Evolutionary conservation across 2,888 invertebrate genomes (phyloP).

Genomic region (Coelopa pilipes): DNA sequence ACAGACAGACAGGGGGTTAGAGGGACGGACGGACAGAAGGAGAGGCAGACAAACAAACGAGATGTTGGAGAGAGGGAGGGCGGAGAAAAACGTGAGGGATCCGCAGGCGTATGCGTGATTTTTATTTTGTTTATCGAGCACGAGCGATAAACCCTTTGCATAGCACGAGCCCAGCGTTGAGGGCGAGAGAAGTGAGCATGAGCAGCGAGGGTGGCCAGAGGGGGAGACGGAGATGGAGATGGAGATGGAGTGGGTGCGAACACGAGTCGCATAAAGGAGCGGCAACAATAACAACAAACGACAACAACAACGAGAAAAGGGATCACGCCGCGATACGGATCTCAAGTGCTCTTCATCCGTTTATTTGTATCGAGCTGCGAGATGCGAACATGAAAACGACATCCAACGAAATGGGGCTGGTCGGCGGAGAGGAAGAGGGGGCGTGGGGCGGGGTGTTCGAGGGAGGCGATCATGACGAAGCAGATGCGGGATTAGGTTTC

Average conservation of each 20-base stretch:
- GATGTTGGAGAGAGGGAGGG: no score
- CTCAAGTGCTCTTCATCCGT: constrained; percentile 10
- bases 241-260: background rate
- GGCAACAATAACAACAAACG: background rate
- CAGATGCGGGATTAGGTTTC: no score
- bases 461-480: background rate
- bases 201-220: no score
- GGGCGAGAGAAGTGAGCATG: no score
- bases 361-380: constrained; percentile 16
- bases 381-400: no score
- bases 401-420: no score
- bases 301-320: background rate
- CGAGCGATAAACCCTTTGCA: constrained; percentile 10
- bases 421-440: no score
- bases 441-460: background rate
- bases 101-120: constrained; percentile 18
- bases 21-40: no score
- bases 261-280: background rate
- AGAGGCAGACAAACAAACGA: background rate
- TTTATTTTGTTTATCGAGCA: background rate
- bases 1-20: background rate
- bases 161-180: no score
- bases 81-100: no score
- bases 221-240: no score
- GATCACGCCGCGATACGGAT: background rate